Base-by-base conservation (phyloP, 2,113 vertebrate species). In the Odocoileus virginianus region DNA sequence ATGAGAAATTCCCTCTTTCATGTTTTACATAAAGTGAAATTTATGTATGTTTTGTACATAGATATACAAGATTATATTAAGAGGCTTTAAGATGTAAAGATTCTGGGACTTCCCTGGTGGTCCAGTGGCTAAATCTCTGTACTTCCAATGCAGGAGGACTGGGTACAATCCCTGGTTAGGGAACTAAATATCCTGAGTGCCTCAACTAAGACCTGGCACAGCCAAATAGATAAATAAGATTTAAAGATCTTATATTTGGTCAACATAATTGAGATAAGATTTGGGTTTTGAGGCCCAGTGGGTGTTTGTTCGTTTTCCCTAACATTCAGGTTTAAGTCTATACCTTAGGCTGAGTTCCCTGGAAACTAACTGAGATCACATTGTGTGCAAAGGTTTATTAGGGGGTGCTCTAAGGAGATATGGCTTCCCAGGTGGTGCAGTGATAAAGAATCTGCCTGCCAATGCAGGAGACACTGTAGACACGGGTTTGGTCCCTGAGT, bases 21-120 rank as follows among this genome's bases (percentile, higher is more conserved):
- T 99, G 97, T 98, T 98, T 99, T 98, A 98, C 97, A 98, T 98
- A 96, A 98, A 98, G 97, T 61, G 94, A 98, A 98, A 98, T 98
- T 98, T 99, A 98, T 98, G 98, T 98, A 98, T 98, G 98, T 98
- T 98, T 99, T 99, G 98, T 99, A 98, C 94, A 98, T 99, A 98
- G 97, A 98, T 97, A 97, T 95, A 98, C 97, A 97, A 92, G 81
- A 96, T 98, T 98, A 98, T 98, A 98, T 97, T 98, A 96, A 98
- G 98, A 98, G 98, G 97, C 98, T 97, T 98, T 98, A 78, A 98
- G 97, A 97, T 95, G 40, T 96, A 98, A 98, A 86, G 79, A 74
- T 94, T 96, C 15, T 64, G 30, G 30, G 15, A n/a, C 61, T n/a
- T 64, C 33, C 30, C 30, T n/a, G 61, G 61, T 64, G 61, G 61